Evolutionary conservation across 2,888 invertebrate species (phyloP).

Genomic region (Helleia helle): DNA sequence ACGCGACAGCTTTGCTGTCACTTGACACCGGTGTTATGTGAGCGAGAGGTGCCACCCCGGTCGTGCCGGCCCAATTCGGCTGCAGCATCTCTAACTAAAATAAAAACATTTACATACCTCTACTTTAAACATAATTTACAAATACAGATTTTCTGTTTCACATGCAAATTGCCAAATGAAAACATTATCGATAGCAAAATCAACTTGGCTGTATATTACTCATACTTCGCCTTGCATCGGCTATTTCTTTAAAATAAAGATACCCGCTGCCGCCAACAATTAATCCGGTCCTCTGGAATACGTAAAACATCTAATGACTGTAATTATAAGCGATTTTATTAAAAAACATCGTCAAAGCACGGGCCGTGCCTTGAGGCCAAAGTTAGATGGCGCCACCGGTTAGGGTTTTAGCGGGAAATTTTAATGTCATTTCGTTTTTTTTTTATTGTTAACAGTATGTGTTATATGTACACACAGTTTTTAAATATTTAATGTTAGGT

Average conservation of each 20-base stretch:
- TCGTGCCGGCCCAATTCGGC: too few species aligned
- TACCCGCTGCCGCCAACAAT: constrained; percentile 44
- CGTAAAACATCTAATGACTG: constrained; percentile 55
- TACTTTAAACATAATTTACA: too few species aligned
- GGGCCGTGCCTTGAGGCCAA: constrained; percentile 36
- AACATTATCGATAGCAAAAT: background rate
- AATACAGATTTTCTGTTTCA: too few species aligned
- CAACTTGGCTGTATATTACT: background rate
- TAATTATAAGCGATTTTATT: constrained; percentile 59
- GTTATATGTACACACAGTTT: too few species aligned
- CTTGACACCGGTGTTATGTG: too few species aligned
- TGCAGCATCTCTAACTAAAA: too few species aligned
- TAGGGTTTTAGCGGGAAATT: constrained; percentile 23
- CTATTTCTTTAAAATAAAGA: constrained; percentile 20
- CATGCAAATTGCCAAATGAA: background rate
- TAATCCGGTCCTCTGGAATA: constrained; percentile 52
- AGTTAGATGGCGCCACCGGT: constrained; percentile 34
- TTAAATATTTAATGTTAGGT: too few species aligned
- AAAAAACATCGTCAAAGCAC: constrained; percentile 48
- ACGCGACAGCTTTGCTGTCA: too few species aligned
- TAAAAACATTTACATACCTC: too few species aligned
- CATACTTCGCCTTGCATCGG: background rate
- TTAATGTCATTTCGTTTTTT: constrained; percentile 14
- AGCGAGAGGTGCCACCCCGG: too few species aligned
- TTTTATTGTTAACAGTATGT: too few species aligned